Base-by-base conservation (phyloP, 2,888 invertebrate species). In the Phrixothrix hirtus region DNA sequence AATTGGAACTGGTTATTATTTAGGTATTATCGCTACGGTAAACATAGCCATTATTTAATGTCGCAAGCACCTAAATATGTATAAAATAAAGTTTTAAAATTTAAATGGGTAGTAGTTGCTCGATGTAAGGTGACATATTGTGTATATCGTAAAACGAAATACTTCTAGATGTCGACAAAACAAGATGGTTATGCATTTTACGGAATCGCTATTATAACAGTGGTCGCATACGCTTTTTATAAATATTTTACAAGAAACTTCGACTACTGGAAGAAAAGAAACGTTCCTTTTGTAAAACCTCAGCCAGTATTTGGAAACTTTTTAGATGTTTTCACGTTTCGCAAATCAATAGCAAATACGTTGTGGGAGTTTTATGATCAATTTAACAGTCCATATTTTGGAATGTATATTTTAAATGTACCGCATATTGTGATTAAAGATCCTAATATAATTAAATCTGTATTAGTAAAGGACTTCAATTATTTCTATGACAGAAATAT, bases 391-490 rank as follows among this genome's bases (percentile, higher is more conserved):
- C 72, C 71, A 2, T 77, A 69, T 54, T 69, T 79, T n/a, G 81
- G 81, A 1, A 74, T 80, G 29, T 81, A 76, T 59, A 72, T 78
- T 15, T 75, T 79, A 35, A 74, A 77, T 51, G 76, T 74, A 49
- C 81, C 81, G 0, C 72, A 74, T 30, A 54, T 81, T 1, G 59
- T 81, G 1, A 50, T 80, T 0, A 69, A 75, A 17, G 75, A 76
- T 56, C 78, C 79, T 0, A 74, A 78, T 29, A 49, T 79, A 1
- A 75, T 80, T 17, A 79, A 78, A 56, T 64, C 72, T 4, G 66
- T 80, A 25, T 58, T 80, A 51, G 74, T 79, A 1, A 75, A 76
- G 37, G 79, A 80, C 60, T 81, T 79, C 49, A 70, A 75, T 2
- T 67, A 75, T 55, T 81, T 81, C 57, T 69, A 70, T 1, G 77